Evolutionary conservation across 2,888 invertebrate species (phyloP), one percentile per base, ranked within the genome.

Genomic region (Capitulum mitella): DNA sequence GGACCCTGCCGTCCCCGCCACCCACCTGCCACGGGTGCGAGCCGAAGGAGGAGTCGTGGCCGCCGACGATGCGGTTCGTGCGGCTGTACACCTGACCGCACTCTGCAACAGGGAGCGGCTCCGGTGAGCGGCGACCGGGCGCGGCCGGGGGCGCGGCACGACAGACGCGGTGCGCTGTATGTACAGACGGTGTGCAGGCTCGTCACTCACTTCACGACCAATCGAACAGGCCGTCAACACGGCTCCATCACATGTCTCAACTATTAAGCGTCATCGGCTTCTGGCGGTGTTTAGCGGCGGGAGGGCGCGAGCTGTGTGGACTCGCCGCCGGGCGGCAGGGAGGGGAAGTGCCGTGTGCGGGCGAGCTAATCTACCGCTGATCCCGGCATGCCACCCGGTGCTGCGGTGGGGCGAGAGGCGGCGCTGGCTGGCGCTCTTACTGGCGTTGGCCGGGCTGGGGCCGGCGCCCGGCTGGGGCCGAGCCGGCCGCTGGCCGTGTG

Each of bases 61-160:
- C 96, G 1, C 96, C 96, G 0, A 96, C 96, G 80, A 96, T 95
- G 81, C 96, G 89, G 85, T 95, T 95, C 46, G 93, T 93, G 61
- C 96, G 89, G 0, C 93, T 91, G 84, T 92, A 94, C 80, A 94
- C 89, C 85, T 95, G 94, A 0, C 96, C 96, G 84, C 96, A 96
- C 86, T 94, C 96, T 96, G 88, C 37, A 70, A 70, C 70, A 34
- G 6, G 46, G 54, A 54, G 54, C 3, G 6, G 54, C 6, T 14
- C n/a, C 54, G 54, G 54, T 54, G 54, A 54, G 54, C 48, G 48
- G 48, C 19, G 48, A 14, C 19, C 48, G 19, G 48, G 48, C 12
- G 48, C 19, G 48, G 19, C 48, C n/a, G n/a, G 12, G 43, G 43
- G 43, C 43, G 12, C 12, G 43, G 43, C 43, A 43, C 43, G 12